Evolutionary conservation across 2,113 vertebrate species (phyloP).

Genomic region (Dermatemys mawii): DNA sequence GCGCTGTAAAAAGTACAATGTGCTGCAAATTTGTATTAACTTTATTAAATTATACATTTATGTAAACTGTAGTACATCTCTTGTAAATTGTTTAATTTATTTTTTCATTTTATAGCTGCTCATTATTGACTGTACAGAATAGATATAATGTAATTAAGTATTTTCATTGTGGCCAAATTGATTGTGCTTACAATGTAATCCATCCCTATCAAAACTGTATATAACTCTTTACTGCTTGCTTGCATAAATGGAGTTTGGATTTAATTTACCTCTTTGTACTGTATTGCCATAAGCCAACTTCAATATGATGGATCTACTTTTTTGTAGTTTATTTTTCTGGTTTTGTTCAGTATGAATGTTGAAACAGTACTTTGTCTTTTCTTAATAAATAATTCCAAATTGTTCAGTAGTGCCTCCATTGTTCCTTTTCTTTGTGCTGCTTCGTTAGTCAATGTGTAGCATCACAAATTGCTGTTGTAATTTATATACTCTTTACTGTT

Average conservation of each 20-base stretch:
- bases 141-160: constrained; percentile 56
- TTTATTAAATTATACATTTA: constrained; percentile 63
- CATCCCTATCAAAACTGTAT: constrained; percentile 66
- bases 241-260: constrained; percentile 72
- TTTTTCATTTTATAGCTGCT: constrained; percentile 73
- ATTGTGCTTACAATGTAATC: constrained; percentile 53
- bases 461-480: accelerated
- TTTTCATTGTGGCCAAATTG: constrained; percentile 52
- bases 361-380: constrained; percentile 68
- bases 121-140: constrained; percentile 73
- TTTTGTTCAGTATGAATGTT: constrained; percentile 73
- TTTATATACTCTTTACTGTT: background rate
- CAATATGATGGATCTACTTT: constrained; percentile 56
- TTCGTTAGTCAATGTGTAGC: background rate
- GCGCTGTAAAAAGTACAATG: constrained; percentile 73
- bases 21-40: constrained; percentile 73
- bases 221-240: constrained; percentile 65
- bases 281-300: constrained; percentile 29
- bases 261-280: constrained; percentile 59
- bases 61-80: constrained; percentile 75
- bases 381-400: constrained; percentile 74
- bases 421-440: background rate
- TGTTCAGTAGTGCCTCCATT: background rate
- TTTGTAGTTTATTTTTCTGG: constrained; percentile 72
- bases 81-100: constrained; percentile 85